Evolutionary conservation across 2,888 invertebrate species (phyloP).

Genomic region (Eumerus sabulonum): DNA sequence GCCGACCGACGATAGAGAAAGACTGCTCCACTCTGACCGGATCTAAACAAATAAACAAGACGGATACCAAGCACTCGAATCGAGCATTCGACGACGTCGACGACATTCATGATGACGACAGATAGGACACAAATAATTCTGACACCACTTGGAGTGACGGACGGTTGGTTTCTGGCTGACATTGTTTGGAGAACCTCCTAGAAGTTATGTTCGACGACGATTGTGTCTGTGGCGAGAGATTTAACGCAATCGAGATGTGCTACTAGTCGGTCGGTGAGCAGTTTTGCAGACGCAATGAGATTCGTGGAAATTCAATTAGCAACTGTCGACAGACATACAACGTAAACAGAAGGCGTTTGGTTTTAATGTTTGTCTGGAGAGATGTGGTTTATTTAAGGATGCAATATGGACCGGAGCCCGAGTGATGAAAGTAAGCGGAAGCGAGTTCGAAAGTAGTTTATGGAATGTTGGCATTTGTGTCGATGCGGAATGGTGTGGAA

Average conservation of each 20-base stretch:
- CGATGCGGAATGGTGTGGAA: too few species aligned
- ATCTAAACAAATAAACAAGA: constrained; percentile 53
- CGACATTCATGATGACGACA: constrained; percentile 27
- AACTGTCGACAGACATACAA: constrained; percentile 38
- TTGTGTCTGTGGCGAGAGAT: constrained; percentile 53
- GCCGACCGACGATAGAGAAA: constrained; percentile 25
- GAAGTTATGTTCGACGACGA: constrained; percentile 8
- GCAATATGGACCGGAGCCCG: background rate
- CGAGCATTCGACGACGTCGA: constrained; percentile 21
- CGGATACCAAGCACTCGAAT: constrained; percentile 14
- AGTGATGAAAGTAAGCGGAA: background rate
- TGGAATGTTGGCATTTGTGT: too few species aligned
- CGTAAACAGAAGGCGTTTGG: constrained; percentile 28
- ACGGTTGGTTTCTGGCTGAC: constrained; percentile 43
- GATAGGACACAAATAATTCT: constrained; percentile 29
- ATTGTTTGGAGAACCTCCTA: constrained; percentile 47
- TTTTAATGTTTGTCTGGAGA: constrained; percentile 36
- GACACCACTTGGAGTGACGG: constrained; percentile 40
- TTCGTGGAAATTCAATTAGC: constrained; percentile 66
- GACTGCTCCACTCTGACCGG: constrained; percentile 59
- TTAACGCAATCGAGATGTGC: constrained; percentile 61
- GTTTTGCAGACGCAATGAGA: constrained; percentile 41
- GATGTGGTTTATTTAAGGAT: constrained; percentile 25
- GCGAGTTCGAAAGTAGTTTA: background rate
- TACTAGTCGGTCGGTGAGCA: constrained; percentile 36